Evolutionary conservation across 2,888 invertebrate genomes (phyloP).

Genomic region (Aromia moschata): DNA sequence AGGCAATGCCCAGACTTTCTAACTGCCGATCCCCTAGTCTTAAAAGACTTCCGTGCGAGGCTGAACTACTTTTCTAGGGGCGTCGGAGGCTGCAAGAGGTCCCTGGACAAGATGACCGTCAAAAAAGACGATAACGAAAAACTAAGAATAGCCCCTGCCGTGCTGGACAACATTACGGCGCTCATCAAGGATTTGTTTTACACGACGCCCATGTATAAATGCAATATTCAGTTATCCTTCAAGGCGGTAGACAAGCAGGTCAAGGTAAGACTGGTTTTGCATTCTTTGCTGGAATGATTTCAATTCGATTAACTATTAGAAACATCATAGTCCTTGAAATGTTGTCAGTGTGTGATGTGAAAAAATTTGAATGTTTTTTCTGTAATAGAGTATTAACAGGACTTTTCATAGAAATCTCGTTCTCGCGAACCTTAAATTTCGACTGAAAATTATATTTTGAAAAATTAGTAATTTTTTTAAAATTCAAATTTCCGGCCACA

Average conservation of each 20-base stretch:
- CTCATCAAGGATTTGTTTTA: constrained; percentile 95
- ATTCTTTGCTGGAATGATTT: background rate
- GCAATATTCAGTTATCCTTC: constrained; percentile 82
- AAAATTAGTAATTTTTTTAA: too few species aligned
- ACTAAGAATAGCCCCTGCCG: constrained; percentile 84
- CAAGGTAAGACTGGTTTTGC: constrained; percentile 58
- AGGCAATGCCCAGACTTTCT: constrained; percentile 81
- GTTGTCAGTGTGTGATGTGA: too few species aligned
- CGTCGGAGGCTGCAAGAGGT: constrained; percentile 72
- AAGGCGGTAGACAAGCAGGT: constrained; percentile 65
- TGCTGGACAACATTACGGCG: constrained; percentile 91
- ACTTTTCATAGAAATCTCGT: too few species aligned
- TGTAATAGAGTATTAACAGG: too few species aligned
- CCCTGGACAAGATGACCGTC: constrained; percentile 46
- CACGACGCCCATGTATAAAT: constrained; percentile 92
- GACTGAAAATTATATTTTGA: too few species aligned
- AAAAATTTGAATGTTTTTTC: too few species aligned
- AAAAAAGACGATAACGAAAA: constrained; percentile 69
- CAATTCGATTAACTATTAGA: background rate
- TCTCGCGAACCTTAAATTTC: too few species aligned
- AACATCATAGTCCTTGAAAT: too few species aligned
- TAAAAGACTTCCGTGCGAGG: constrained; percentile 87
- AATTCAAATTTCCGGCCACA: too few species aligned
- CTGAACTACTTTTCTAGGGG: constrained; percentile 92
- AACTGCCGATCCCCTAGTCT: constrained; percentile 73